Evolutionary conservation across 2,888 invertebrate genomes (phyloP).

Genomic region (Xestia sexstrigata): DNA sequence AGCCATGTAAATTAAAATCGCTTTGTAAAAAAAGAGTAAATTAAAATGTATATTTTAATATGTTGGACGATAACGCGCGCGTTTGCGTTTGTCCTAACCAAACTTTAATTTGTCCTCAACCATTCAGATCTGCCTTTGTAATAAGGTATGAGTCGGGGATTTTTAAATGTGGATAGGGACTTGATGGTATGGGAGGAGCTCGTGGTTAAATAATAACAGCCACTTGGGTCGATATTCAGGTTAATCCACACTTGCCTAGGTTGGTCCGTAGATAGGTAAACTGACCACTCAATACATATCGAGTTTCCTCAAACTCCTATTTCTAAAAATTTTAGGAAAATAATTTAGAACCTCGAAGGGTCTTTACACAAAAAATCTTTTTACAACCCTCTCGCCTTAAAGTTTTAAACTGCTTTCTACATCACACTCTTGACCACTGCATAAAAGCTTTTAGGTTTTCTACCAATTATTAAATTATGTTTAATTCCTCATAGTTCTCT

Average conservation of each 20-base stretch:
- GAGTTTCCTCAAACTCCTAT: not conserved
- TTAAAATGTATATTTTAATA: conserved; percentile 55
- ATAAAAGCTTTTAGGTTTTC: not conserved
- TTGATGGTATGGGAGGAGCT: not conserved
- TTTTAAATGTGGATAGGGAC: conserved; percentile 37
- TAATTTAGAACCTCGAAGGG: not conserved
- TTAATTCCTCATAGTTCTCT: not conserved
- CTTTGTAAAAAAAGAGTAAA: conserved; percentile 47
- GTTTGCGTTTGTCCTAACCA: conserved; percentile 60
- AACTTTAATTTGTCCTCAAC: conserved; percentile 63
- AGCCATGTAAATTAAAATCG: conserved; percentile 46
- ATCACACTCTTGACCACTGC: not conserved
- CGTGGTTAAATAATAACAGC: not conserved
- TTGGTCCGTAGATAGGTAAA: not conserved
- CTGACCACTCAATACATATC: not conserved
- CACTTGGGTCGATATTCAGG: not conserved
- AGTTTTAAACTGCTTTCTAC: not conserved
- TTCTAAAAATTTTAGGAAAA: not conserved
- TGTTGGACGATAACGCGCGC: conserved; percentile 16
- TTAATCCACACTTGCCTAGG: not conserved
- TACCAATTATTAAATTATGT: no score
- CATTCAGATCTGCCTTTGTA: conserved; percentile 57
- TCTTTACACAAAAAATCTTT: not conserved
- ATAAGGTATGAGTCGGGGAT: conserved; percentile 36
- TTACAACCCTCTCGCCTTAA: not conserved